Evolutionary conservation across 2,888 invertebrate species (phyloP).

Genomic region (Drymonia ruficornis): DNA sequence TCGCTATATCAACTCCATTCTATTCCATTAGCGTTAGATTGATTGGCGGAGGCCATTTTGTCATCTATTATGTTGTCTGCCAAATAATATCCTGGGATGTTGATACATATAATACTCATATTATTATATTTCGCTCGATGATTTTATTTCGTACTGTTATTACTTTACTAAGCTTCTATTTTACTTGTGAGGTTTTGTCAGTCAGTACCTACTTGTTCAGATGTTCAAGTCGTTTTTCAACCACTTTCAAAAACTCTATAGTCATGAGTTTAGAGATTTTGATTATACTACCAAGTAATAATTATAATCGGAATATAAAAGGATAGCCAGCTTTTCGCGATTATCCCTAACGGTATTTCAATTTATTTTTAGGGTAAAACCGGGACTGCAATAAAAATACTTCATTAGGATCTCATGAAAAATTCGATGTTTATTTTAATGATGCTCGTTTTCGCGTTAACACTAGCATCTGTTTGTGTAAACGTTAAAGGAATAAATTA

Average conservation of each 20-base stretch:
- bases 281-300: too few species aligned
- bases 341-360: too few species aligned
- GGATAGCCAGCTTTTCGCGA: too few species aligned
- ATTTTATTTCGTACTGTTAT: not conserved
- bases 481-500: not conserved
- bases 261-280: too few species aligned
- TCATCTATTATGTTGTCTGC: conserved; percentile 8
- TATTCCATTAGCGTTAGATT: conserved; percentile 11
- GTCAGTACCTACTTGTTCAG: too few species aligned
- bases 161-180: too few species aligned
- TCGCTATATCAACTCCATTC: conserved; percentile 5
- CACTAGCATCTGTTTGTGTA: not conserved
- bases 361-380: too few species aligned
- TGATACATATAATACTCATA: not conserved
- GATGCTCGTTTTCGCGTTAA: not conserved
- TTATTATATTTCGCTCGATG: not conserved
- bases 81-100: conserved; percentile 4
- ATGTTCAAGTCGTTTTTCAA: too few species aligned
- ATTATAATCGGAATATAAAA: too few species aligned
- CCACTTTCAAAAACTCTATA: too few species aligned
- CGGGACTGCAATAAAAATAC: not conserved
- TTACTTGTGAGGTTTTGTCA: too few species aligned
- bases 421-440: too few species aligned
- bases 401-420: not conserved
- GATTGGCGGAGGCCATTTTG: conserved; percentile 10